Evolutionary conservation across 2,888 invertebrate species (phyloP), one percentile per base, ranked within the genome.

Genomic region (Emmelina monodactyla): DNA sequence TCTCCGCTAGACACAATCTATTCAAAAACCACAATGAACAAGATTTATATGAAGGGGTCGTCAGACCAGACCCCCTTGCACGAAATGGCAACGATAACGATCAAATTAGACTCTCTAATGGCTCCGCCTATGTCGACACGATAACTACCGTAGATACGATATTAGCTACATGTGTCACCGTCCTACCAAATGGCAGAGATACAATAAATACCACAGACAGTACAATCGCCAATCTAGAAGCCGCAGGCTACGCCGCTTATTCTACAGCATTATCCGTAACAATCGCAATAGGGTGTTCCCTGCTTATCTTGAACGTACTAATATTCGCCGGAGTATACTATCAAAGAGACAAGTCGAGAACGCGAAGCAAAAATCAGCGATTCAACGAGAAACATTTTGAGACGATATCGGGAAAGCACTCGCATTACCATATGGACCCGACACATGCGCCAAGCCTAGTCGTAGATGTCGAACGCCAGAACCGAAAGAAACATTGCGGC

Each of bases 11-110:
- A 31, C 93, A 94, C 75, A 95, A 96, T 70, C 84, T 94, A 45
- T 92, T 96, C 71, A 85, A 89, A 46, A 90, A 93, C 72, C 91
- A 94, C 71, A 90, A 92, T 60, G 93, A 94, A 62, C 88, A 89
- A 47, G 89, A 90, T 42, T 79, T 94, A 14, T 96, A 95, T 73
- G 95, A 95, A 61, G 94, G 94, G 32, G 85, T 89, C 30, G 92
- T 94, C 16, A 83, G 94, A 41, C 89, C 91, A 7, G 92, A 92
- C 70, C 91, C 91, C n/a, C 76, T 91, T 41, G 85, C 86, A 25
- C 75, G 88, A 43, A 82, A 83, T 44, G 71, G 72, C 43, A 82
- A 82, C 46, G 84, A 85, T 16, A 82, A 80, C 30, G 88, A 88
- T 42, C 82, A 84, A 40, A 79, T 83, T 41, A 76, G 84, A 45